Evolutionary conservation across 2,113 vertebrate species (phyloP), one percentile per base, ranked within the genome.

Genomic region (Pica pica): DNA sequence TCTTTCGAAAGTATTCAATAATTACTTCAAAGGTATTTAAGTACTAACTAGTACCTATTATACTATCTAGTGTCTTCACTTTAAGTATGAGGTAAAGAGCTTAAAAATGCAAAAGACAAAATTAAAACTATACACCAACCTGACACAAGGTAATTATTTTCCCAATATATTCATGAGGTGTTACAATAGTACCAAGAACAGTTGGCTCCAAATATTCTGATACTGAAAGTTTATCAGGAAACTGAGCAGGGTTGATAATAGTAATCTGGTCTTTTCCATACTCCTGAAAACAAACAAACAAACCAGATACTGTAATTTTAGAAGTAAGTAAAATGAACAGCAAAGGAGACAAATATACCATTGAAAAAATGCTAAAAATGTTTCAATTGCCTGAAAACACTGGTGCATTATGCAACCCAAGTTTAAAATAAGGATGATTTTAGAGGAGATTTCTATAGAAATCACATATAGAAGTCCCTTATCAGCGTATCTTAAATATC

Each of bases 201-300:
- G 98, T 98, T n/a, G 99, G 99, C 87, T 99, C 99, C 97, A 99
- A 97, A 94, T 99, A 99, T 90, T 99, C 97, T 2, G 97, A 96
- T 64, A 99, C 99, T 33, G 97, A 96, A 22, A 97, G 92, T 83
- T 97, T 98, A 71, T 99, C 99, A 50, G 99, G 99, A 95, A 99
- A 99, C 39, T 99, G 98, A 88, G 98, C 96, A 13, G 99, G 99
- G 92, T 98, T 99, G 90, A 99, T 98, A 19, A 99, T 98, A 73
- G 98, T 99, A 65, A 99, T 98, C 97, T 99, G 98, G 78, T 98
- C 93, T 81, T 97, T 91, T 73, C 99, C 98, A 37, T 98, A 97
- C 39, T 99, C 99, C 99, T 99, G 95, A 33, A 75, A 89, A 93
- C 39, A 96, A 82, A 49, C 8, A 71, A 82, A 49, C 9, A 71